Evolutionary conservation across 2,888 invertebrate species (phyloP).

Genomic region (Folsomia candida): DNA sequence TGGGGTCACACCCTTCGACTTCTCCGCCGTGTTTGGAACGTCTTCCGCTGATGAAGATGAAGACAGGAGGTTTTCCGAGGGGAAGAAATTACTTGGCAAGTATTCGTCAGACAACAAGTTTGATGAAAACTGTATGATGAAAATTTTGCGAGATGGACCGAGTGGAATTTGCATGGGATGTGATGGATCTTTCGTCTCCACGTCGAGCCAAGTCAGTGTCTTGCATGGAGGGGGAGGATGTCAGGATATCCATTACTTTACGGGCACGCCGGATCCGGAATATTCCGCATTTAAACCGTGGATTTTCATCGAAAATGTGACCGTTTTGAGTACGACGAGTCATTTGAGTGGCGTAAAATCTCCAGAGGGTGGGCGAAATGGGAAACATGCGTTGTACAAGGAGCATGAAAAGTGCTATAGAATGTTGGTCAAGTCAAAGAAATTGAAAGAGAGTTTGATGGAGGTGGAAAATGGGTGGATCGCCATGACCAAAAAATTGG

Average conservation of each 20-base stretch:
- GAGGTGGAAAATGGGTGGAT: not conserved
- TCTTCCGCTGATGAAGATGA: conserved; percentile 47
- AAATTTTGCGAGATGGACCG: conserved; percentile 54
- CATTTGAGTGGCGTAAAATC: not conserved
- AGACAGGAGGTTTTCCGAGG: conserved; percentile 57
- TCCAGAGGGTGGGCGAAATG: conserved; percentile 49
- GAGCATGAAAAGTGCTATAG: conserved; percentile 59
- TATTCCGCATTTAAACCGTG: conserved; percentile 79
- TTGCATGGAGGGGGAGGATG: conserved; percentile 56
- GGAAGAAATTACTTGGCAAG: conserved; percentile 58
- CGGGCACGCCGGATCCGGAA: conserved; percentile 74
- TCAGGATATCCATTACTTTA: conserved; percentile 76
- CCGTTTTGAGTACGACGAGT: too few species aligned
- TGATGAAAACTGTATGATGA: conserved; percentile 58
- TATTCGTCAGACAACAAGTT: conserved; percentile 60
- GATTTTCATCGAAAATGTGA: conserved; percentile 56
- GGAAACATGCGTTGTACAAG: conserved; percentile 64
- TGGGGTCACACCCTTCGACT: conserved; percentile 65
- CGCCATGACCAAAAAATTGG: not conserved
- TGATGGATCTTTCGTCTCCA: conserved; percentile 15
- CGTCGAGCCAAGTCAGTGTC: conserved; percentile 62
- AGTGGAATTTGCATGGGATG: conserved; percentile 52
- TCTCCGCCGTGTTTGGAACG: conserved; percentile 63
- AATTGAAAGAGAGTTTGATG: not conserved
- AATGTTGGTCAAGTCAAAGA: not conserved